These are phyloP conservation scores for Drosophila mercatorum DNA, from an alignment of 2,888 invertebrate genomes.

Conservation along the genomic window DNA sequence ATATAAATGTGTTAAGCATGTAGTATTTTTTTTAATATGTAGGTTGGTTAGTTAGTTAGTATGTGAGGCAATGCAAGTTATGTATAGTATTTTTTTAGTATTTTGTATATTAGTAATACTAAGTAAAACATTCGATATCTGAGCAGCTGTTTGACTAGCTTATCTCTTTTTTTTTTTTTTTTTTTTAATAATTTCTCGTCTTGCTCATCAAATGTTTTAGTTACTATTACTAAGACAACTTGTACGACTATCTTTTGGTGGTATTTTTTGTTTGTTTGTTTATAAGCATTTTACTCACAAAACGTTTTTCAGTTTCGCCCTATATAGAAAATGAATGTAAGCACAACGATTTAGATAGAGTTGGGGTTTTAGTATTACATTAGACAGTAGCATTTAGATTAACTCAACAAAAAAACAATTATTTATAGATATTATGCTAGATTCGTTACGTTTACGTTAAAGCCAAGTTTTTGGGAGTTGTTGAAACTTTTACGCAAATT, in stretches of 20 bases:
- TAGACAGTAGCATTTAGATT: constrained; percentile 27
- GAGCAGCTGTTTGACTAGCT: constrained; percentile 12
- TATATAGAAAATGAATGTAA: constrained; percentile 84
- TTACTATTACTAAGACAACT: constrained; percentile 44
- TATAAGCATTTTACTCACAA: constrained; percentile 85
- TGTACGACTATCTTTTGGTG: constrained; percentile 44
- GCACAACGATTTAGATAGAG: constrained; percentile 82
- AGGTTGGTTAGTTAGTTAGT: constrained; percentile 37
- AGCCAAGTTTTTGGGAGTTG: constrained; percentile 14
- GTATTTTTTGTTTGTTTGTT: constrained; percentile 43
- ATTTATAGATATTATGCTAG: constrained; percentile 29
- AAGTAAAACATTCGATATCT: constrained; percentile 65
- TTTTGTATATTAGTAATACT: constrained; percentile 48
- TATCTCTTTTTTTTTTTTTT: neutral
- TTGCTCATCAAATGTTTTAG: constrained; percentile 50
- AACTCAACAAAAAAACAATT: constrained; percentile 39
- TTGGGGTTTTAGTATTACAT: constrained; percentile 74
- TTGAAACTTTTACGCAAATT: constrained; percentile 17
- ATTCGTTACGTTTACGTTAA: constrained; percentile 46
- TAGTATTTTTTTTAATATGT: constrained; percentile 25
- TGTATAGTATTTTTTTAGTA: constrained; percentile 27
- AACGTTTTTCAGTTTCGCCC: constrained; percentile 85
- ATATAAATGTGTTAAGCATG: constrained; percentile 24
- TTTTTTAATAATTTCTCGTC: neutral
- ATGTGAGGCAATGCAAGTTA: constrained; percentile 58